Evolutionary conservation across 1,140 invertebrate genomes (phyloP).

Genomic region (Theocolax elegans): DNA sequence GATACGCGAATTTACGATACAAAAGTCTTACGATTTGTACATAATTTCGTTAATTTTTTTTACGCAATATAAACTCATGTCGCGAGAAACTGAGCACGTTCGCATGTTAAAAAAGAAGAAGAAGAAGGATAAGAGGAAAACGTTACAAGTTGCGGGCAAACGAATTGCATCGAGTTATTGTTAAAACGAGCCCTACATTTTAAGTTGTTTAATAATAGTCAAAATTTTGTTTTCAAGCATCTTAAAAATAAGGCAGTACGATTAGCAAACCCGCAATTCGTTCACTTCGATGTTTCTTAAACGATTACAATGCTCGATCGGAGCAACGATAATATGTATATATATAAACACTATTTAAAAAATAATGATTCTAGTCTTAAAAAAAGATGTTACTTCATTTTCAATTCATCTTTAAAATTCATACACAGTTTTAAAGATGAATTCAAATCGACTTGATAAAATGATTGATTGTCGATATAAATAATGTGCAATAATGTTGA

Average conservation of each 20-base stretch:
- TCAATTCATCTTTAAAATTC: conserved; percentile 19
- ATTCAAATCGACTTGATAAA: conserved; percentile 33
- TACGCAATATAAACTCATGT: conserved; percentile 13
- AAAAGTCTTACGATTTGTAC: conserved; percentile 59
- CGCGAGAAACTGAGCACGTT: conserved; percentile 35
- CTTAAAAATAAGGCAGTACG: conserved; percentile 35
- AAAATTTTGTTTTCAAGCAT: neutral
- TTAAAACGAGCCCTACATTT: conserved; percentile 2
- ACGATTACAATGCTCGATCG: conserved; percentile 27
- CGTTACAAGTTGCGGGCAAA: conserved; percentile 23
- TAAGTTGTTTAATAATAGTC: conserved; percentile 25
- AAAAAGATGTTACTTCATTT: conserved; percentile 28
- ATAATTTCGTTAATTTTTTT: conserved; percentile 48
- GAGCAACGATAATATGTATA: conserved; percentile 18
- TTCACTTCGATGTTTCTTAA: conserved; percentile 31
- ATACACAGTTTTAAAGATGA: conserved; percentile 7
- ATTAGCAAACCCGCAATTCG: conserved; percentile 31
- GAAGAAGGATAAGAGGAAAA: no score
- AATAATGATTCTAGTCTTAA: conserved; percentile 29
- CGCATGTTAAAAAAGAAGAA: conserved; percentile 11
- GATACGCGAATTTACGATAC: conserved; percentile 51
- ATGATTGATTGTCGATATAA: conserved; percentile 34
- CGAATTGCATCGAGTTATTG: conserved; percentile 9
- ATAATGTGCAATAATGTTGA: no score
- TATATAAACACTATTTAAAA: conserved; percentile 31